These are phyloP conservation scores for Cathartes aura DNA, from an alignment of 2,113 vertebrate genomes.

Conservation along the genomic window DNA sequence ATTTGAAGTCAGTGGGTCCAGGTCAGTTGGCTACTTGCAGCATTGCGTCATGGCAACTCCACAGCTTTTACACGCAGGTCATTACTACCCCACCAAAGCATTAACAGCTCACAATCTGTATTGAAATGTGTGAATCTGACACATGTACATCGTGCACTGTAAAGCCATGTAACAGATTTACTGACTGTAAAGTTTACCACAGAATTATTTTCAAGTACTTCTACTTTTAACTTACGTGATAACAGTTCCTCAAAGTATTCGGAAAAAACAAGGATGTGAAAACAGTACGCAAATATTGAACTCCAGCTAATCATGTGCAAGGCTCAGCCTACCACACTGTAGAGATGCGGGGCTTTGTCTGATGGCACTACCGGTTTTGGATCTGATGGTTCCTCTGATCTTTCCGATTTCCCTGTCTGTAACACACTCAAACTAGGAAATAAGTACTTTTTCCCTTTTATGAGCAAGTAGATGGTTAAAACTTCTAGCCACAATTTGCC, in stretches of 20 bases:
- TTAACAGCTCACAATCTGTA: not conserved
- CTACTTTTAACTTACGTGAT: not conserved
- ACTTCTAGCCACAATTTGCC: not conserved
- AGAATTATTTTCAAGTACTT: not conserved
- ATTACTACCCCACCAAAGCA: not conserved
- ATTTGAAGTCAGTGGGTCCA: not conserved
- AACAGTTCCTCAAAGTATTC: not conserved
- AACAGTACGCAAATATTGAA: not conserved
- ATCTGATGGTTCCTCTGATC: not conserved
- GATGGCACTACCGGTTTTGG: not conserved
- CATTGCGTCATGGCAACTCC: rapidly evolving
- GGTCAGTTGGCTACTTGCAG: rapidly evolving
- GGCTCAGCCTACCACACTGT: not conserved
- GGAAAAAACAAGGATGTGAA: not conserved
- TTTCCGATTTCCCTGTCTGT: not conserved
- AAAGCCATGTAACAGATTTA: not conserved
- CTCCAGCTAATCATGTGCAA: not conserved
- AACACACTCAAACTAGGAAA: not conserved
- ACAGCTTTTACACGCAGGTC: not conserved
- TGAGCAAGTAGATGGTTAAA: not conserved
- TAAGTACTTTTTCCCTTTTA: not conserved
- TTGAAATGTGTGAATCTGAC: not conserved
- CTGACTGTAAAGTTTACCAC: not conserved
- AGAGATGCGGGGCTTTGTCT: not conserved
- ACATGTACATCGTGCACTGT: rapidly evolving